Evolutionary conservation across 2,797 vertebrate genomes (phyloP).

Genomic region (Melopsittacus undulatus): DNA sequence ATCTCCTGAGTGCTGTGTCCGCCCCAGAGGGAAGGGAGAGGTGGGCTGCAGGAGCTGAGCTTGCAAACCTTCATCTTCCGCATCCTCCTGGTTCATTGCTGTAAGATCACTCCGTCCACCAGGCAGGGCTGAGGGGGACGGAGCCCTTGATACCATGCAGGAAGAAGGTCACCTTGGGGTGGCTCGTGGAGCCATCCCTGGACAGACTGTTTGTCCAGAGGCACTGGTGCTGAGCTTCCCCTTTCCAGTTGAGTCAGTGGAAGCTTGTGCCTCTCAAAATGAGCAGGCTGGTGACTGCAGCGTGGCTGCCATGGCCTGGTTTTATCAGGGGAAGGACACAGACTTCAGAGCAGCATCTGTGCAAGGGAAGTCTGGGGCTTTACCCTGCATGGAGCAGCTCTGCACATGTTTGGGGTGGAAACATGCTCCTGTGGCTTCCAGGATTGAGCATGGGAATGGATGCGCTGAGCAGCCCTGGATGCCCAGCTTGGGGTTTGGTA

Average conservation of each 20-base stretch:
- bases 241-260: slow-evolving; percentile 58
- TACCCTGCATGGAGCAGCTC: background rate
- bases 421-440: rapidly evolving
- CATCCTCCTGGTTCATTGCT: background rate
- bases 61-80: background rate
- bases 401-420: background rate
- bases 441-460: rapidly evolving
- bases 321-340: background rate
- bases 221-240: background rate
- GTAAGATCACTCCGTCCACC: rapidly evolving
- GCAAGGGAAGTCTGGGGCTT: rapidly evolving
- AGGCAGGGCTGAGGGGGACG: background rate
- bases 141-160: rapidly evolving
- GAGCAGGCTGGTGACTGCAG: background rate
- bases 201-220: background rate
- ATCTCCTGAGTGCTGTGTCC: background rate
- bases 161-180: slow-evolving; percentile 22
- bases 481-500: background rate
- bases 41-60: background rate
- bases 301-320: background rate
- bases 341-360: background rate
- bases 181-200: background rate
- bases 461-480: background rate
- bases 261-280: slow-evolving; percentile 3
- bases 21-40: background rate